Conservation (phyloP, 1,140 invertebrate species). For the Gryon sp. region DNA sequence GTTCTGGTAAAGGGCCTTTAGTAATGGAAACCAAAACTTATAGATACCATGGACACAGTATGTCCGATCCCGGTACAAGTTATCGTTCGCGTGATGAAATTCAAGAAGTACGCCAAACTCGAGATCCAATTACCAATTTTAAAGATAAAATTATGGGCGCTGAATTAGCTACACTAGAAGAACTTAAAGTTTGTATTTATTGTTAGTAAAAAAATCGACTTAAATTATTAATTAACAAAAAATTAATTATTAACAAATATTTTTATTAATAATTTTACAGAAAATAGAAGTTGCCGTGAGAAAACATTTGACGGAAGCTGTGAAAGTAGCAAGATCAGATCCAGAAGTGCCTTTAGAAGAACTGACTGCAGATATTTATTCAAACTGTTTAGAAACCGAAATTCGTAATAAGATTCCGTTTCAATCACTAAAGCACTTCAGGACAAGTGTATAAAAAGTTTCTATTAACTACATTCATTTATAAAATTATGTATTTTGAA, state of each 20-base stretch:
- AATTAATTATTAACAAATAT: neutral
- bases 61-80: conserved; percentile 89
- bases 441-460: neutral
- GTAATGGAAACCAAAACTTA: conserved; percentile 93
- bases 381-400: conserved; percentile 82
- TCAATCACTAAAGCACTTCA: conserved; percentile 76
- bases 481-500: too few species aligned
- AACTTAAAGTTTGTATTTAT: conserved; percentile 11
- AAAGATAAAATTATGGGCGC: conserved; percentile 87
- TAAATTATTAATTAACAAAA: too few species aligned
- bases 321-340: conserved; percentile 88
- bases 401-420: conserved; percentile 83
- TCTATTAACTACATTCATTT: neutral
- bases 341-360: conserved; percentile 90
- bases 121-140: conserved; percentile 93
- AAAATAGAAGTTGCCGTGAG: conserved; percentile 92
- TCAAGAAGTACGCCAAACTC: conserved; percentile 91
- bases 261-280: conserved; percentile 79
- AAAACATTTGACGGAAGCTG: conserved; percentile 90
- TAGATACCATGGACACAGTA: conserved; percentile 86
- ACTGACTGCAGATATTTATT: conserved; percentile 93
- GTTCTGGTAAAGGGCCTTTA: conserved; percentile 92
- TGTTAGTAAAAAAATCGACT: too few species aligned
- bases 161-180: conserved; percentile 3
- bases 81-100: conserved; percentile 92